Percentiles rank a stretch among this genome's conserved stretches.
Conservation (phyloP, 2,888 invertebrate genomes). For the Habrosyne pyritoides region DNA sequence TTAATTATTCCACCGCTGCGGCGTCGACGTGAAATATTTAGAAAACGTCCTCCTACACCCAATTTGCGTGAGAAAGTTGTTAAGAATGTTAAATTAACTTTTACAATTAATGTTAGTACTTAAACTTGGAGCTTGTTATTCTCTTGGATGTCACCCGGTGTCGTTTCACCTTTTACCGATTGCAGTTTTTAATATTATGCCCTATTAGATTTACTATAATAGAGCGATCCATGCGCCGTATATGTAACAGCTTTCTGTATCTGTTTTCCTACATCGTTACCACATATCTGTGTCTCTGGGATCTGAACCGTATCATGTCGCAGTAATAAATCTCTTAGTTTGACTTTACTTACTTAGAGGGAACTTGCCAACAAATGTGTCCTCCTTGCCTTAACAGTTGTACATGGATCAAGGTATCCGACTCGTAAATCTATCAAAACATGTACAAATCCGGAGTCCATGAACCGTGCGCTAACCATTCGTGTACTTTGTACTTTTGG, state of each 20-base stretch:
- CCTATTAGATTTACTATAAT: background rate
- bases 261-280: background rate
- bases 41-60: slow-evolving; percentile 59
- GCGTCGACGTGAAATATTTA: slow-evolving; percentile 57
- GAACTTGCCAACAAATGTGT: slow-evolving; percentile 48
- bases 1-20: slow-evolving; percentile 54
- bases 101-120: slow-evolving; percentile 38
- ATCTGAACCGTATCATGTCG: slow-evolving; percentile 44
- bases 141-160: background rate
- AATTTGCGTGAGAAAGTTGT: slow-evolving; percentile 53
- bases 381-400: slow-evolving; percentile 41
- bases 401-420: slow-evolving; percentile 46
- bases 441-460: slow-evolving; percentile 47
- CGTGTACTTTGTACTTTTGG: slow-evolving; percentile 56
- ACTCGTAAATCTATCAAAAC: slow-evolving; percentile 56
- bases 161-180: slow-evolving; percentile 5
- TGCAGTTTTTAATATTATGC: background rate
- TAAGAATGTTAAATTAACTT: slow-evolving; percentile 47
- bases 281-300: slow-evolving; percentile 19
- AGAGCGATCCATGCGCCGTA: background rate
- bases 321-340: slow-evolving; percentile 46
- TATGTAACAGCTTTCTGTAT: background rate
- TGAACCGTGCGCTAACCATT: slow-evolving; percentile 47
- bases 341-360: slow-evolving; percentile 42
- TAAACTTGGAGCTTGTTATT: slow-evolving; percentile 9